Evolutionary conservation across 1,140 invertebrate genomes (phyloP), one percentile per base, ranked within the genome.

Genomic region (Grapholita molesta): DNA sequence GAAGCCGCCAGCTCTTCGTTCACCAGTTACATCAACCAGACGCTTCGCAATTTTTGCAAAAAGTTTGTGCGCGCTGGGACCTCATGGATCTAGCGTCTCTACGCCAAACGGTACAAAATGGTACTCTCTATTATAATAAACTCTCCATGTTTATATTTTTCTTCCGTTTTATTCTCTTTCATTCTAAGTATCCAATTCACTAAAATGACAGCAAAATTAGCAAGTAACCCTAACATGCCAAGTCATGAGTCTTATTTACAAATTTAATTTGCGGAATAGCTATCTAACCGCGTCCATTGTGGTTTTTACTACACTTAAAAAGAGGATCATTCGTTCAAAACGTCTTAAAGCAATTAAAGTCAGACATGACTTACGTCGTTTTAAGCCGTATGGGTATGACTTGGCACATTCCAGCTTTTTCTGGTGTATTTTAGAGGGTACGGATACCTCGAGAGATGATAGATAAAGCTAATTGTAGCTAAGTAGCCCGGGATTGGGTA

Each of bases 381-480:
- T 48, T 21, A 52, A 15, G 42, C 42, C 18, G 6, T 12, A 18
- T 15, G 2, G n/a, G 28, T 15, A 28, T 61, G 55, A 61, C 55
- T n/a, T 11, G 2, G 55, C 55, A 15, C 55, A 61, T 61, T 61
- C 25, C 12, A 30, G 2, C 12, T 61, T 61, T 61, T 61, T 61
- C 55, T 61, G 55, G 32, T 61, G 55, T 61, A 61, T 30, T 61
- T 61, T 61, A 4, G 55, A 61, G 55, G 55, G 55, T 61, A 11
- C 25, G 24, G 25, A 61, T 28, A 28, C 6, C 12, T 25, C n/a
- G 55, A 25, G 9, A 61, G 55, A 61, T 61, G 28, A 61, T n/a
- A 61, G 55, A 61, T 61, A 61, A 61, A 25, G 24, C 24, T 61
- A 61, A 61, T 61, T 61, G 55, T 12, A 61, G 12, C 55, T 61